Evolutionary conservation across 92 coral and sea anemone genomes (phyloP).

Genomic region (Nematostella vectensis): DNA sequence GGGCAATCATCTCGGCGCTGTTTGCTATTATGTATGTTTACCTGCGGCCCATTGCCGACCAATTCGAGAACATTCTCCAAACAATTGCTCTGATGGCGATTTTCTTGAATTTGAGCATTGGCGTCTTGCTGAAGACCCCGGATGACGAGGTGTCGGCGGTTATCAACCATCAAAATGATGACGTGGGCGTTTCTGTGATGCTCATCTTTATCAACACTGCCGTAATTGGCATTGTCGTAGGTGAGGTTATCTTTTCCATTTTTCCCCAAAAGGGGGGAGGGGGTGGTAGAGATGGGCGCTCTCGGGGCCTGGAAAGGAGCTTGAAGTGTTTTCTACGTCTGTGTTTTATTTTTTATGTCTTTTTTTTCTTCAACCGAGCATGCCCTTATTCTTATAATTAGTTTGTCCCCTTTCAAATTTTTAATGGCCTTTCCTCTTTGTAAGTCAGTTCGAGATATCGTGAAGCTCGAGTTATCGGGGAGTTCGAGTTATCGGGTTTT

Average conservation of each 20-base stretch:
- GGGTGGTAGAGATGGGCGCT: too few species aligned
- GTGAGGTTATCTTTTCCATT: conserved; percentile 2
- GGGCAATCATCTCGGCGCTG: conserved; percentile 36
- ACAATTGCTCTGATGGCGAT: conserved; percentile 39
- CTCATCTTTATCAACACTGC: conserved; percentile 29
- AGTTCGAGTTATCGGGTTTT: too few species aligned
- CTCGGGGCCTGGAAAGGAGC: too few species aligned
- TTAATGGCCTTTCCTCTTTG: background rate
- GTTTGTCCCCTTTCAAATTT: too few species aligned
- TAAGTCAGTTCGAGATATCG: background rate
- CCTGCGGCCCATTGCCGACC: conserved; percentile 34
- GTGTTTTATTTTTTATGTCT: too few species aligned
- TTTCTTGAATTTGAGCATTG: conserved; percentile 40
- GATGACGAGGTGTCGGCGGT: conserved; percentile 23
- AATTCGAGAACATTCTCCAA: conserved; percentile 43
- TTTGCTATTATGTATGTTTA: conserved; percentile 26
- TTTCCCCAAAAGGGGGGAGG: too few species aligned
- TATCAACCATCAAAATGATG: conserved; percentile 31
- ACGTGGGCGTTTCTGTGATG: conserved; percentile 29
- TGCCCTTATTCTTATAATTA: too few species aligned
- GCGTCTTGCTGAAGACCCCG: conserved; percentile 43
- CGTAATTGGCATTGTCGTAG: conserved; percentile 31
- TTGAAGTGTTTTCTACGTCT: too few species aligned
- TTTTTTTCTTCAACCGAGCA: too few species aligned
- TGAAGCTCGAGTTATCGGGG: background rate